These are phyloP conservation scores for Diogma glabrata DNA, from an alignment of 2,888 invertebrate species.

Conservation along the genomic window DNA sequence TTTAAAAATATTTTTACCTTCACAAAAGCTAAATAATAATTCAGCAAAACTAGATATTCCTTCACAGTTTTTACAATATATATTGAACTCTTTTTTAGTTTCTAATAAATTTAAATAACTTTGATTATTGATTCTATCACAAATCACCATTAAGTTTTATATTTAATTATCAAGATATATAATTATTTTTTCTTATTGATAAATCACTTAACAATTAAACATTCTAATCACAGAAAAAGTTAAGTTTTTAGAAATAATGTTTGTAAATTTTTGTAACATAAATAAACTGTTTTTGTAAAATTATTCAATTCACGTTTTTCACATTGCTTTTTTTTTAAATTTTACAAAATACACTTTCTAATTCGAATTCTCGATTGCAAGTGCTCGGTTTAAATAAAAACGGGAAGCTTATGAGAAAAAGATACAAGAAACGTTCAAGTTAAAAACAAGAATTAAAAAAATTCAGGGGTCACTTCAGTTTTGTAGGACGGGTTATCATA, in stretches of 20 bases:
- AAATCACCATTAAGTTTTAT: constrained; percentile 8
- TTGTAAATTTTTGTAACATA: too few relatives aligned
- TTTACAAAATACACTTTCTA: too few relatives aligned
- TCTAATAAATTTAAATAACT: background rate
- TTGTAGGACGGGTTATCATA: constrained; percentile 7
- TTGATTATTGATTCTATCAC: background rate
- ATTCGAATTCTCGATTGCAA: too few relatives aligned
- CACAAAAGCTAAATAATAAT: constrained; percentile 6
- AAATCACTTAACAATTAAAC: too few relatives aligned
- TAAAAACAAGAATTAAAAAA: background rate
- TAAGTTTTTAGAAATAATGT: too few relatives aligned
- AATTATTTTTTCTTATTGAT: too few relatives aligned
- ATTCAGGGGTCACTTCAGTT: constrained; percentile 3
- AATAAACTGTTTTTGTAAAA: background rate
- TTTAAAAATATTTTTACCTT: too few relatives aligned
- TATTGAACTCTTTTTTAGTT: background rate
- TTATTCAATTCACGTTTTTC: background rate
- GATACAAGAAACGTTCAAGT: background rate
- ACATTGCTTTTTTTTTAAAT: background rate
- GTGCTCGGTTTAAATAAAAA: background rate
- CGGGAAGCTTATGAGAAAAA: background rate
- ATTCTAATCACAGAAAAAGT: too few relatives aligned
- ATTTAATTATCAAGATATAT: too few relatives aligned
- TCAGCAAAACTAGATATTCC: background rate
- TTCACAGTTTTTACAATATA: background rate